A percentile compares a stretch with the other conserved stretches of the same genome.
Evolutionary conservation across 2,888 invertebrate species (phyloP).

Genomic region (Uloborus plumipes): DNA sequence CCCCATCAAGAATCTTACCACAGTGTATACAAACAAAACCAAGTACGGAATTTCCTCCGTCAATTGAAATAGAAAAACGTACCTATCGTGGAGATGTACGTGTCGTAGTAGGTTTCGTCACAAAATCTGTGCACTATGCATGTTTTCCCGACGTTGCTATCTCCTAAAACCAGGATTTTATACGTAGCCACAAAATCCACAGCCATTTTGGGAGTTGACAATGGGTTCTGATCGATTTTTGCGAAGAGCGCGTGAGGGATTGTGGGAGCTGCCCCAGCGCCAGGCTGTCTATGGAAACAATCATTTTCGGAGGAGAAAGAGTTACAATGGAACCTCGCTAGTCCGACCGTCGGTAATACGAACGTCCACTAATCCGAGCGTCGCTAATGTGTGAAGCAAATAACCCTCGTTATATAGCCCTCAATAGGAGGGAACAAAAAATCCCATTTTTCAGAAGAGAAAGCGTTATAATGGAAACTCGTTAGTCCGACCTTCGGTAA

Average conservation of each 20-base stretch:
- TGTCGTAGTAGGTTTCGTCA: conserved; percentile 90
- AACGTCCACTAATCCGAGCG: too few relatives aligned
- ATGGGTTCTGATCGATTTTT: conserved; percentile 35
- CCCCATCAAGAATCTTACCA: too few relatives aligned
- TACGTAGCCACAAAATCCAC: conserved; percentile 64
- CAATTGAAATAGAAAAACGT: conserved; percentile 71
- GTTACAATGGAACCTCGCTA: too few relatives aligned
- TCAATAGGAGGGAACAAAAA: too few relatives aligned
- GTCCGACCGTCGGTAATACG: too few relatives aligned
- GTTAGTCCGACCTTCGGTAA: too few relatives aligned
- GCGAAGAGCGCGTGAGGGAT: conserved; percentile 25
- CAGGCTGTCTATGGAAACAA: conserved; percentile 48
- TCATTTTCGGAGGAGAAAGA: conserved; percentile 7
- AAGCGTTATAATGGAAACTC: too few relatives aligned
- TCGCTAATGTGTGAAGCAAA: too few relatives aligned
- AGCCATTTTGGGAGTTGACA: conserved; percentile 51
- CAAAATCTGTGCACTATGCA: conserved; percentile 91
- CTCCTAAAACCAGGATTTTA: conserved; percentile 87
- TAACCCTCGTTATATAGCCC: too few relatives aligned
- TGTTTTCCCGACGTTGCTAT: conserved; percentile 91
- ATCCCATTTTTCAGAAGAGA: too few relatives aligned
- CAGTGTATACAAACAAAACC: not conserved
- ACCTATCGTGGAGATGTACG: conserved; percentile 92
- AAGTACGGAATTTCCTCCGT: not conserved
- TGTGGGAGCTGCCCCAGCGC: conserved; percentile 40